Evolutionary conservation across 64 coral and sea anemone genomes (phyloP), one percentile per base, ranked within the genome.

Genomic region (Montipora capricornis): DNA sequence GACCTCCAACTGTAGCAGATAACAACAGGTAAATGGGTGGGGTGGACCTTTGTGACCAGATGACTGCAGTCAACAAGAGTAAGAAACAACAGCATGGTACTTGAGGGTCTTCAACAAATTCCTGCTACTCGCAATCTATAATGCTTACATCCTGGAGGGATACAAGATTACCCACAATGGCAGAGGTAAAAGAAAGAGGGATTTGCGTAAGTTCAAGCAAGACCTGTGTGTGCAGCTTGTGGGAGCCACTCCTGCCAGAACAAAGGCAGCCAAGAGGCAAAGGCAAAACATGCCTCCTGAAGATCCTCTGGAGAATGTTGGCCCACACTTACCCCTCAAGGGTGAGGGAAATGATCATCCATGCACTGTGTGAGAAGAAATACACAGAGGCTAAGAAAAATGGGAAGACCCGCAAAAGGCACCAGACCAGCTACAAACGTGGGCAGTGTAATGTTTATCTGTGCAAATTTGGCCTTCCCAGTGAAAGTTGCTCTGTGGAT

Each of bases 61-160:
- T 93, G 11, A 93, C 82, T 64, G 61, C 81, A 13, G 45, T 80
- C 83, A 49, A 13, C 11, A 93, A 93, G 84, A 86, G 44, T 78
- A 59, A 60, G 13, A 88, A 80, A 49, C 66, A 93, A 70, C 80
- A 45, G 92, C 77, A n/a, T 88, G 47, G 84, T 93, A 93, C 20
- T 87, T 93, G 83, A 17, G 75, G n/a, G 46, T 84, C 12, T 46
- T 88, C 58, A 20, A 81, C n/a, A 93, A 93, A 69, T 62, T 66
- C 74, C 61, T 81, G 45, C n/a, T n/a, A n/a, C n/a, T n/a, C n/a
- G n/a, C n/a, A n/a, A n/a, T n/a, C n/a, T n/a, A n/a, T n/a, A n/a
- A n/a, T n/a, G n/a, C 93, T 1, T 79, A 83, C 62, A 24, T 94
- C 10, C 10, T 88, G 60, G 86, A 94, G 37, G 85, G 92, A 13